phyloP scores from a whole-genome alignment of 2,888 invertebrate genomes.

The Hydriomena furcata region DNA sequence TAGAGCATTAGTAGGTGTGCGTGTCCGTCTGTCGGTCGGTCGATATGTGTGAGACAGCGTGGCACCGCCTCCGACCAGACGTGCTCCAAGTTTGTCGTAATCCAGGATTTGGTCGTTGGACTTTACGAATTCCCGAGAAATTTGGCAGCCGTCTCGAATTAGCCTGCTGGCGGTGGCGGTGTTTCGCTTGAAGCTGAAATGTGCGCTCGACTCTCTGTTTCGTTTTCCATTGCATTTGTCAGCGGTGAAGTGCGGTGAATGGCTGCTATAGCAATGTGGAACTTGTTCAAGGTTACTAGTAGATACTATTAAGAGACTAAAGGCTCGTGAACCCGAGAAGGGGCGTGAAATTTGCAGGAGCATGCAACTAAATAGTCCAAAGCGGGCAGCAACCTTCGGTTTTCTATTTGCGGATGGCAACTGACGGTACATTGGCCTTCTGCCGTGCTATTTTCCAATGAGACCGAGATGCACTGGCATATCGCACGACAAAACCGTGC shows the following conservation, averaged over 20 bases:
- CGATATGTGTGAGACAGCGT: constrained; percentile 79
- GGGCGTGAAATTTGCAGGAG: constrained; percentile 49
- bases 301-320: constrained; percentile 33
- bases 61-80: constrained; percentile 77
- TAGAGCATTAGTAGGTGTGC: constrained; percentile 78
- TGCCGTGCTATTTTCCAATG: constrained; percentile 69
- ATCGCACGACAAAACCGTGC: constrained; percentile 47
- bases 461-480: constrained; percentile 58
- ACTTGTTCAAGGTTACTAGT: constrained; percentile 39
- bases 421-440: constrained; percentile 76
- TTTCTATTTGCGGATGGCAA: constrained; percentile 72
- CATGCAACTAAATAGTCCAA: constrained; percentile 61
- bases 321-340: constrained; percentile 30
- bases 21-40: constrained; percentile 70
- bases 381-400: constrained; percentile 71
- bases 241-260: constrained; percentile 20
- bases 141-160: constrained; percentile 36
- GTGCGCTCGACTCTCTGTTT: constrained; percentile 23
- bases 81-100: constrained; percentile 66
- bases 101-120: constrained; percentile 68
- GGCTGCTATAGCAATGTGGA: constrained; percentile 25
- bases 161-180: constrained; percentile 14
- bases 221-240: constrained; percentile 19
- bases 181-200: constrained; percentile 23
- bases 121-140: constrained; percentile 49